Evolutionary conservation across 2,797 vertebrate species (phyloP).

Genomic region (Xenopus petersii): DNA sequence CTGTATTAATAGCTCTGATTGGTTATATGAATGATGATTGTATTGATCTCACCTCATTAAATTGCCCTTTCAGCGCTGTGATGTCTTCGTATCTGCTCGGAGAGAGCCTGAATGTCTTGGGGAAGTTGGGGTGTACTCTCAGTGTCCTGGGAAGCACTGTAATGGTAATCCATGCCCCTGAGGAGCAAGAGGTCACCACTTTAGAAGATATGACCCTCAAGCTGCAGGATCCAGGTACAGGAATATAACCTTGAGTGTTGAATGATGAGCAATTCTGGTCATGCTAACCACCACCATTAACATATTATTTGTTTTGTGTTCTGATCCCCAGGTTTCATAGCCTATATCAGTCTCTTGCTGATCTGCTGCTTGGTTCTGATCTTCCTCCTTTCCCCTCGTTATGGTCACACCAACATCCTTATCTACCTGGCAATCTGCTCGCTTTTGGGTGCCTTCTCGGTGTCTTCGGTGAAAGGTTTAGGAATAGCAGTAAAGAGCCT

Average conservation of each 20-base stretch:
- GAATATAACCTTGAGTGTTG: too few species aligned
- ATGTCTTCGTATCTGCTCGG: conserved; percentile 84
- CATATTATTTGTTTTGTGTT: neutral
- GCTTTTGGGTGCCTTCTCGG: conserved; percentile 85
- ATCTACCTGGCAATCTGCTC: conserved; percentile 91
- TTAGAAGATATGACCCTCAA: conserved; percentile 80
- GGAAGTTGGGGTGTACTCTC: conserved; percentile 89
- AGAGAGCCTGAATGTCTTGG: conserved; percentile 85
- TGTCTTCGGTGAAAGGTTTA: conserved; percentile 89
- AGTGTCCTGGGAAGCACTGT: conserved; percentile 86
- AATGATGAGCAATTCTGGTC: too few species aligned
- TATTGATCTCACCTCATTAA: too few species aligned
- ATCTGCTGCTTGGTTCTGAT: conserved; percentile 73
- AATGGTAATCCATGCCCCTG: conserved; percentile 89
- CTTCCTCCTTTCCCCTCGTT: conserved; percentile 72
- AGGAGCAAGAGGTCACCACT: conserved; percentile 87
- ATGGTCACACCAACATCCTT: conserved; percentile 82
- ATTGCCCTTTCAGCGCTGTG: conserved; percentile 71
- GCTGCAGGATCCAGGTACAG: conserved; percentile 83
- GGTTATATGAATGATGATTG: too few species aligned
- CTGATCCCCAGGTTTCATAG: conserved; percentile 77
- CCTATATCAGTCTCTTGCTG: conserved; percentile 73
- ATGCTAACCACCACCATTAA: too few species aligned
- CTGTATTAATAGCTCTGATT: too few species aligned
- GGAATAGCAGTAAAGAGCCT: conserved; percentile 84